Conservation (phyloP, 2,113 vertebrate species). For the Aepyceros melampus region DNA sequence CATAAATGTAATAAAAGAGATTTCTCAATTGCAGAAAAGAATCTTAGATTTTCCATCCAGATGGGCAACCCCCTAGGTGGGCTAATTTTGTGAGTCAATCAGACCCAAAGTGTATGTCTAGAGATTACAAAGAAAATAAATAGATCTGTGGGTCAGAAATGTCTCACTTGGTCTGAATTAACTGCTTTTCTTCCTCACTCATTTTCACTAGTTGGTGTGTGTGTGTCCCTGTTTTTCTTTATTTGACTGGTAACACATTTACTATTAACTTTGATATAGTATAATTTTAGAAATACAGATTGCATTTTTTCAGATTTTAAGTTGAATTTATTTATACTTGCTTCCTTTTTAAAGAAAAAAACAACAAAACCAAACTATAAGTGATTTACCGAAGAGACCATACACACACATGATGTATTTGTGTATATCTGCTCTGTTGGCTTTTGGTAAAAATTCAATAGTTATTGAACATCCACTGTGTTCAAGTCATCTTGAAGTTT, state of each 20-base stretch:
- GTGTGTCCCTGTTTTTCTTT: background rate
- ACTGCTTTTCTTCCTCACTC: background rate
- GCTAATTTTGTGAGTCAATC: background rate
- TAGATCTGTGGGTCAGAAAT: conserved; percentile 31
- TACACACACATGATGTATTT: background rate
- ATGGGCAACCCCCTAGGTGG: conserved; percentile 1
- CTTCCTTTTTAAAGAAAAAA: background rate
- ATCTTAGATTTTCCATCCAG: conserved; percentile 18
- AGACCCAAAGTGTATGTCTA: background rate
- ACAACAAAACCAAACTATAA: background rate
- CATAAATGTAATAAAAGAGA: conserved; percentile 34
- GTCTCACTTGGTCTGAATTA: background rate
- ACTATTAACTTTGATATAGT: background rate
- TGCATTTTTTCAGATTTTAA: background rate
- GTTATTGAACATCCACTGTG: background rate
- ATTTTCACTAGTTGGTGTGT: background rate
- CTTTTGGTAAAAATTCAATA: conserved; percentile 8
- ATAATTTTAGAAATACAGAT: conserved; percentile 3
- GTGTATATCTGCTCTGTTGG: background rate
- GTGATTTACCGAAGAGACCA: background rate
- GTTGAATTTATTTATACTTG: background rate
- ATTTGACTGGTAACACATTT: background rate
- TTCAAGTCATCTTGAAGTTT: background rate
- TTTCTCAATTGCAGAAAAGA: conserved; percentile 34
- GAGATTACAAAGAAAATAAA: conserved; percentile 36